Evolutionary conservation across 2,113 vertebrate genomes (phyloP), one percentile per base, ranked within the genome.

Genomic region (Neolamprologus brichardi): DNA sequence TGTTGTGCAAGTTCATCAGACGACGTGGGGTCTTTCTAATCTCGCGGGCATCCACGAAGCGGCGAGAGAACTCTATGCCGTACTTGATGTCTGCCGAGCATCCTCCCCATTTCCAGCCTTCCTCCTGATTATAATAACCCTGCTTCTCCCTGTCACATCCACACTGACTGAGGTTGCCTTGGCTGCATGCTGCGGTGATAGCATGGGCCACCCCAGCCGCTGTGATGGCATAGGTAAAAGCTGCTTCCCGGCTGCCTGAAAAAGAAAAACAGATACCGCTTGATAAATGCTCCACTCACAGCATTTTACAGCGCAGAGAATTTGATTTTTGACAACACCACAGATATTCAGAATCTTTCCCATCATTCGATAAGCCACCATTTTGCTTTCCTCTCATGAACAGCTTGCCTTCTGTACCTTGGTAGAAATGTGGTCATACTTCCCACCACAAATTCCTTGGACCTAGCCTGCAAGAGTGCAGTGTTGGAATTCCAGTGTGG

Each of bases 1-100:
- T 99, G 97, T 99, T 99, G 96, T 99, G 99, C 84, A 99, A 97
- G 96, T 99, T 99, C 99, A 99, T 99, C 94, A 99, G 97, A 83
- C 98, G 97, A 28, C 99, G 96, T 2, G 98, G 97, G 11, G 98
- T 99, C 96, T 99, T 99, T 96, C 97, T 99, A 91, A 99, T 98
- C 96, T 99, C 99, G 2, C 99, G 97, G 83, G 99, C 98, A 46
- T 99, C 99, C 91, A 99, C 98, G 72, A 99, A 99, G 94, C 97
- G 98, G 52, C 97, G 97, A 87, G 99, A 99, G 96, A 99, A 99
- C 93, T 99, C 98, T n/a, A 99, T 97, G 94, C 98, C 99, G 3
- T 99, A 99, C 94, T 98, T 98, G 97, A 99, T 97, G 93, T 99
- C 98, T 1, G 99, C 98, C 0, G 99, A 99, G 96, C 99, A 99